Evolutionary conservation across 2,888 invertebrate genomes (phyloP), one percentile per base, ranked within the genome.

Genomic region (Metalampra italica): DNA sequence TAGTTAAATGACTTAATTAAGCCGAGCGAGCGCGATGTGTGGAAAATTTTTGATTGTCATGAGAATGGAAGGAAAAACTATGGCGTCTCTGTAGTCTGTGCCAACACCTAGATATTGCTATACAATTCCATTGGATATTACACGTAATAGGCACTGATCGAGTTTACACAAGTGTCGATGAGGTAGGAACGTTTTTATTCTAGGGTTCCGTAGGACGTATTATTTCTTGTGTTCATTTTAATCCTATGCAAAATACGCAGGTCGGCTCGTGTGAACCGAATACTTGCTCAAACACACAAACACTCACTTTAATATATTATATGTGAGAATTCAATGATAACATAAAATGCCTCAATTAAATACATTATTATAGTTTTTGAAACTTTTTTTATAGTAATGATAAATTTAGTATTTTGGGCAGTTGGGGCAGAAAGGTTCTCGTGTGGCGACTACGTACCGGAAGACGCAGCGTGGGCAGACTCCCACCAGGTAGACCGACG

Each of bases 31-130:
- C 38, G 45, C 32, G 43, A 34, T 22, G n/a, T 29, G 40, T 37
- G 40, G 37, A 46, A 45, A 50, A 43, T 11, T 34, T 46, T 48
- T 51, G 51, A 51, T 51, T 51, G 51, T 48, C 51, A 51, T 51
- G 51, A 46, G 51, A 51, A 48, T 46, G 47, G 32, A 32, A 13
- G 9, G 43, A 48, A 51, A 51, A 51, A 47, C 29, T 13, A 29
- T 29, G 29, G 32, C 47, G 43, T 42, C 46, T 45, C 46, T 41
- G n/a, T n/a, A n/a, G n/a, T n/a, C n/a, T n/a, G 42, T 47, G 43
- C 50, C 41, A 47, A 51, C 47, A 42, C 40, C 47, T 44, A 41
- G 44, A 3, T 14, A 15, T 8, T 9, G 13, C 14, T 39, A 9
- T 39, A 14, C 14, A 13, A 14, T 39, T 39, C 3, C 34, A 34